These are phyloP conservation scores for Nothura maculosa DNA, from an alignment of 2,797 vertebrate species.

Conservation along the genomic window DNA sequence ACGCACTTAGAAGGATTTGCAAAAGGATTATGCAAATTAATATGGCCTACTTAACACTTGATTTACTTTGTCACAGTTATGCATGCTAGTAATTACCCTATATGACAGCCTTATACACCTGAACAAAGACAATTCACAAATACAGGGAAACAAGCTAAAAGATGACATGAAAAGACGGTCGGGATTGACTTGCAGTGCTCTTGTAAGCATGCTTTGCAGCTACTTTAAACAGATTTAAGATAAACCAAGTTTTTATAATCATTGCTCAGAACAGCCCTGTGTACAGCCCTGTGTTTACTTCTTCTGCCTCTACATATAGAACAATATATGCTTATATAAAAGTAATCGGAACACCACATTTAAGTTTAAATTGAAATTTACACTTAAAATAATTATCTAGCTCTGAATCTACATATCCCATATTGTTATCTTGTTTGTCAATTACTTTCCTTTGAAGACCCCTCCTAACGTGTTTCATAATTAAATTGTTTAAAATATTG, in stretches of 20 bases:
- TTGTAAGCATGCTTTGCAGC: neutral
- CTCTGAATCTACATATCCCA: neutral
- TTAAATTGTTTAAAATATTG: neutral
- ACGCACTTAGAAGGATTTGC: slow-evolving; percentile 46
- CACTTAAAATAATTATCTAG: neutral
- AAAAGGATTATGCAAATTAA: slow-evolving; percentile 58
- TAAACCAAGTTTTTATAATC: neutral
- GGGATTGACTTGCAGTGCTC: neutral
- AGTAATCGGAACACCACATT: neutral
- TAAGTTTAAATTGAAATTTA: neutral
- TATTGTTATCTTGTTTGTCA: neutral
- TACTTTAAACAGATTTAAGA: neutral
- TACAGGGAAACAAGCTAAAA: neutral
- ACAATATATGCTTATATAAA: neutral
- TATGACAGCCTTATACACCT: slow-evolving; percentile 2
- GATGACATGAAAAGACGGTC: neutral
- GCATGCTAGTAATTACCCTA: neutral
- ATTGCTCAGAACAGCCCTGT: neutral
- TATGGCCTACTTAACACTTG: slow-evolving; percentile 53
- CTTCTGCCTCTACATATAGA: neutral
- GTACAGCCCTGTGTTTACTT: neutral
- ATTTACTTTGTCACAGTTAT: slow-evolving; percentile 46
- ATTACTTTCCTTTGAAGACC: neutral
- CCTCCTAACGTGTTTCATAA: neutral
- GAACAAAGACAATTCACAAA: neutral